Base-by-base conservation (phyloP, 2,888 invertebrate genomes). In the Limulus polyphemus region DNA sequence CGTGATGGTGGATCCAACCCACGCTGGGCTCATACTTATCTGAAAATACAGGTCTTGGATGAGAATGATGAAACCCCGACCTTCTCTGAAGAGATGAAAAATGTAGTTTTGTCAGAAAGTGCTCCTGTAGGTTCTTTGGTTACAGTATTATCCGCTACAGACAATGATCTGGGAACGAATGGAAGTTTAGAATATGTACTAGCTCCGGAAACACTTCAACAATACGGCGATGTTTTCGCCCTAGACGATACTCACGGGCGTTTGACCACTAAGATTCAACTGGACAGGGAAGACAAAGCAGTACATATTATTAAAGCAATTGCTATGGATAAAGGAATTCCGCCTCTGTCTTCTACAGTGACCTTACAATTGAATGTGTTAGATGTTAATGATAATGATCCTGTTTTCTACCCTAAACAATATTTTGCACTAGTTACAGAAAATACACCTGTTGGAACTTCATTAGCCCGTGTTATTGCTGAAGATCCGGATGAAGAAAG, bases 1-100 rank as follows among this genome's bases (percentile, higher is more conserved):
- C 80, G 89, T 70, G 95, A 95, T 75, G 93, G 93, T 0, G 94
- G 94, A 0, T 90, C 93, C 0, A 93, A 90, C 77, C 93, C 94
- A 0, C 90, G 91, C 76, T 90, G 87, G 83, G 91, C 92, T 1
- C 87, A 87, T 71, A 90, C 94, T 0, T 85, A 88, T 74, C 78
- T 97, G 16, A 89, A 90, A 79, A 87, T 97, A 9, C 89, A 86
- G 4, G 87, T 97, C 69, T 78, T 91, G 65, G 95, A 97, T 78
- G 94, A 94, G 77, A 97, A 97, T 76, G 95, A 95, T 74, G 91
- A 94, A 77, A 84, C 86, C 16, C 97, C 97, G 0, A 81, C 82
- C 71, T 95, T 95, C 78, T 65, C 69, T 1, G 83, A 85, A 0
- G 78, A 80, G 49, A 77, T 81, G 69, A 83, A 90, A 52, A 85